Evolutionary conservation across 2,797 vertebrate genomes (phyloP), one percentile per base, ranked within the genome.

Genomic region (Chiroxiphia lanceolata): DNA sequence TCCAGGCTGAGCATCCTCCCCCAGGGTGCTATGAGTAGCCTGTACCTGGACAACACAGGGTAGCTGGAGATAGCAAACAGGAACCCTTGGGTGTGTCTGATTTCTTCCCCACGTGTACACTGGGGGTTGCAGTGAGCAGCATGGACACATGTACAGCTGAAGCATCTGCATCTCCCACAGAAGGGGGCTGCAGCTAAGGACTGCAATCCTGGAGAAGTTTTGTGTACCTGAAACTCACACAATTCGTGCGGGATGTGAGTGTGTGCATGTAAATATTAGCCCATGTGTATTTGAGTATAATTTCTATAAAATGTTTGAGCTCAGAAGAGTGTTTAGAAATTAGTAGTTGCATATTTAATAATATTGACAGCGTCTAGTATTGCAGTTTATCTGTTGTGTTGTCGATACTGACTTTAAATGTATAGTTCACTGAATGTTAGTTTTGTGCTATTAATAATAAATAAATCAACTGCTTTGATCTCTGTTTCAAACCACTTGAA

Each of bases 41-140:
- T 26, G 9, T 10, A 47, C 9, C 17, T 26, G 27, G 16, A 8
- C 26, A 72, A 40, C 11, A n/a, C 60, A 57, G 9, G 45, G 19
- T 14, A 64, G 8, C 4, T 14, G 15, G 5, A 4, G 8, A 6
- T 6, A 68, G 19, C 13, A 47, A 70, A 10, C 47, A 33, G 40
- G 15, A 23, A 10, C 3, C 2, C 38, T 64, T 2, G 2, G 3
- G 2, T 17, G 4, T 1, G 0, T 13, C 13, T 57, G 4, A 22
- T 68, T 78, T 80, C 10, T 29, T 50, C 38, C 10, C 26, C 17
- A 18, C 3, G 4, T 4, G 6, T 56, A 2, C 44, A 2, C 5
- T 2, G 1, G 7, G 21, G 11, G 3, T 8, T 69, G 56, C 47
- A 59, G 27, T 0, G 2, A 76, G 45, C 33, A 87, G 5, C 36